phyloP scores from a whole-genome alignment of 2,797 vertebrate species.

The Acanthiza pusilla region DNA sequence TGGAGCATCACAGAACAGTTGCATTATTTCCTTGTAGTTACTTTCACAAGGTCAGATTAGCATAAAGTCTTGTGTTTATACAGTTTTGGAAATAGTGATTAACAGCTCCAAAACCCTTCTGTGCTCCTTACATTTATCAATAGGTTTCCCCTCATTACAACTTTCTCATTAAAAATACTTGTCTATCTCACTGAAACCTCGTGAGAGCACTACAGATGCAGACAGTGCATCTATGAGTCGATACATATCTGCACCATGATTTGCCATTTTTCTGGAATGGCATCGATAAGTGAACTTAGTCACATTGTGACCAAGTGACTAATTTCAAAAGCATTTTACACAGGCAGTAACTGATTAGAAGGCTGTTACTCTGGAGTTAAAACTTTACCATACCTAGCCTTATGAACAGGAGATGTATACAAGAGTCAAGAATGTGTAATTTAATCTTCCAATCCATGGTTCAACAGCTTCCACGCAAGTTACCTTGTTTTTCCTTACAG shows the following conservation, averaged over 20 bases:
- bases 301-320: constrained; percentile 44
- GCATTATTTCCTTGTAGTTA: not conserved
- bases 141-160: constrained; percentile 11
- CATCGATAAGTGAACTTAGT: constrained; percentile 29
- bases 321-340: constrained; percentile 49
- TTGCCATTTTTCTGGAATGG: constrained; percentile 43
- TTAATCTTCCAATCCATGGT: not conserved
- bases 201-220: not conserved
- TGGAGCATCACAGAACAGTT: not conserved
- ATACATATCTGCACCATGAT: not conserved
- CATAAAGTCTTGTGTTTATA: not conserved
- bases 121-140: constrained; percentile 23
- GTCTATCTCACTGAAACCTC: constrained; percentile 16
- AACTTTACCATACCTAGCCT: not conserved
- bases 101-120: constrained; percentile 20
- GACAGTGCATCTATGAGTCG: not conserved
- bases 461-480: not conserved
- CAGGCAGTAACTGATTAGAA: constrained; percentile 28
- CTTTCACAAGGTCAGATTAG: not conserved
- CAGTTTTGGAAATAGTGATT: constrained; percentile 14
- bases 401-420: not conserved
- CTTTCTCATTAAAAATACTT: constrained; percentile 28
- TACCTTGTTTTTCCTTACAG: not conserved
- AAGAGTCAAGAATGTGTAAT: not conserved
- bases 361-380: not conserved